Evolutionary conservation across 2,113 vertebrate species (phyloP).

Genomic region (Pithys albifrons): DNA sequence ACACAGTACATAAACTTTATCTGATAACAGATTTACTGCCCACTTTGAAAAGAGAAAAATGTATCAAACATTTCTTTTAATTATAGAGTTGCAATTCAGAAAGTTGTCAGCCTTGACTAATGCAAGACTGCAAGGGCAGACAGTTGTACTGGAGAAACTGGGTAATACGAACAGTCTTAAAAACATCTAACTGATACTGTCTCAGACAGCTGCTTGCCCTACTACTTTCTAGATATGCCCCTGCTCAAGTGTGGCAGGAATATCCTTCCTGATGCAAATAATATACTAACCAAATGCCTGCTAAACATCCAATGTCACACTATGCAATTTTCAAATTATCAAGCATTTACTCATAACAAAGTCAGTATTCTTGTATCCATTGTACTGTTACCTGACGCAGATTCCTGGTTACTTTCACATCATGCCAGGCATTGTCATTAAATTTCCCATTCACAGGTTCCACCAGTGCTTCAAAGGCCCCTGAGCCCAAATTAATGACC

Average conservation of each 20-base stretch:
- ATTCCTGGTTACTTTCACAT: slow-evolving; percentile 99
- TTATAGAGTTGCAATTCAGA: not conserved
- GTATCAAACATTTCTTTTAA: not conserved
- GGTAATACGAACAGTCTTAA: not conserved
- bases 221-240: slow-evolving; percentile 85
- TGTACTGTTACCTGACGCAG: slow-evolving; percentile 99
- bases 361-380: slow-evolving; percentile 84
- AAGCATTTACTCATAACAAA: slow-evolving; percentile 75
- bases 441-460: slow-evolving; percentile 99
- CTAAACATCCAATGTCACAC: slow-evolving; percentile 63
- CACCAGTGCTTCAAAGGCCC: slow-evolving; percentile 99
- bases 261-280: slow-evolving; percentile 70
- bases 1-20: not conserved
- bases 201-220: slow-evolving; percentile 68
- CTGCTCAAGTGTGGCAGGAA: slow-evolving; percentile 87
- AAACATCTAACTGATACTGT: not conserved
- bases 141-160: slow-evolving; percentile 3
- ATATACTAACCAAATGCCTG: slow-evolving; percentile 68
- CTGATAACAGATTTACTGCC: not conserved
- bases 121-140: slow-evolving; percentile 38
- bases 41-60: not conserved
- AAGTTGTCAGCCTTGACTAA: not conserved
- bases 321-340: slow-evolving; percentile 62
- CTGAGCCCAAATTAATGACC: slow-evolving; percentile 99
- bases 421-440: slow-evolving; percentile 99